phyloP scores from a whole-genome alignment of 2,797 vertebrate genomes.

The Rhinatrema bivittatum region DNA sequence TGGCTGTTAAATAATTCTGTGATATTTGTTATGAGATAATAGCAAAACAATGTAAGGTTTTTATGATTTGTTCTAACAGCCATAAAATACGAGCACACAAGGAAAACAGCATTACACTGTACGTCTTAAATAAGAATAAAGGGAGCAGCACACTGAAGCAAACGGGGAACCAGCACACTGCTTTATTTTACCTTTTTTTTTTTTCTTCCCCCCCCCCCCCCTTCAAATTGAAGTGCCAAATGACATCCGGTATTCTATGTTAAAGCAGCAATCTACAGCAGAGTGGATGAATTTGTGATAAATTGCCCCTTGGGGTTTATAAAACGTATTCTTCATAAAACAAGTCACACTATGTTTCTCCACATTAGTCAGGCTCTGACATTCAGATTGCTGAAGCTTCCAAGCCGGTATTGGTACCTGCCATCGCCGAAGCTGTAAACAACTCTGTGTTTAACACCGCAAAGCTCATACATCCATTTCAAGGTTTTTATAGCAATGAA shows the following conservation, averaged over 20 bases:
- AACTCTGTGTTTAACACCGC: constrained; percentile 61
- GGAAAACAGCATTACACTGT: too few relatives aligned
- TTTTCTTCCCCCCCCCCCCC: constrained; percentile 4
- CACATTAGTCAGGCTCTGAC: constrained; percentile 53
- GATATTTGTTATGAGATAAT: too few relatives aligned
- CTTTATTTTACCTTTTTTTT: constrained; percentile 10
- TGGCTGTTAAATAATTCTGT: too few relatives aligned
- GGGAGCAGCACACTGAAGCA: constrained; percentile 13
- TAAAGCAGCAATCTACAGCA: constrained; percentile 58
- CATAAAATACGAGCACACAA: too few relatives aligned
- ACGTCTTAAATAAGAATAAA: constrained; percentile 22
- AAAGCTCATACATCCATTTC: constrained; percentile 68
- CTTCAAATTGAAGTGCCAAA: constrained; percentile 31
- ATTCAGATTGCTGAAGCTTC: constrained; percentile 53
- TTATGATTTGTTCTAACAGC: too few relatives aligned
- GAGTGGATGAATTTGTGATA: constrained; percentile 78
- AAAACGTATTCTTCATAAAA: constrained; percentile 67
- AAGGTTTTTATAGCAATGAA: constrained; percentile 75
- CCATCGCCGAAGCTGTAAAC: constrained; percentile 60
- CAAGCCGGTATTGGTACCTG: constrained; percentile 49
- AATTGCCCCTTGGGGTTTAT: constrained; percentile 71
- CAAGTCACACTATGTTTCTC: constrained; percentile 55
- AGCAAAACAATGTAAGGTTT: too few relatives aligned
- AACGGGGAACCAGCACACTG: constrained; percentile 6
- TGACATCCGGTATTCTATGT: constrained; percentile 53